A percentile compares a stretch with the other conserved stretches of the same genome.
Conservation (phyloP, 2,797 vertebrate genomes). For the Lutjanus argentimaculatus region DNA sequence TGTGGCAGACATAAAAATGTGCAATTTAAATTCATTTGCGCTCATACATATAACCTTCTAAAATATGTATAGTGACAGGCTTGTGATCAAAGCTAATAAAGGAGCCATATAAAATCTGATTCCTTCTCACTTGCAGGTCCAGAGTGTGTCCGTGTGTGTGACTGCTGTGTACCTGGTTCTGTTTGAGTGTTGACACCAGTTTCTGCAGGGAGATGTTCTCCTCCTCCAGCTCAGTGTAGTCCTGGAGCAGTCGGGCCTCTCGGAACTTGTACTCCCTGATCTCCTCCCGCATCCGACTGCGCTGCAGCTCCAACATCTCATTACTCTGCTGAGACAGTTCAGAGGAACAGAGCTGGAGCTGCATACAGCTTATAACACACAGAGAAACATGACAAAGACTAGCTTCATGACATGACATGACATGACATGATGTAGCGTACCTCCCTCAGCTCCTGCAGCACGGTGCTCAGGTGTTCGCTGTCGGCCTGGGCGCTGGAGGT, state of each 20-base stretch:
- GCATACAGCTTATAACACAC: neutral
- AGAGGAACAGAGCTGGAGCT: slow-evolving; percentile 11
- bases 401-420: too few species aligned
- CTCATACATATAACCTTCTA: too few species aligned
- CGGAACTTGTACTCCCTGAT: slow-evolving; percentile 94
- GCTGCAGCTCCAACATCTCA: slow-evolving; percentile 94
- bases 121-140: neutral
- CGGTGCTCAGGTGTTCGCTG: slow-evolving; percentile 89
- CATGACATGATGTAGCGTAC: slow-evolving; percentile 44
- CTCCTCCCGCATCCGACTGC: slow-evolving; percentile 93
- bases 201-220: slow-evolving; percentile 98
- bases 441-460: slow-evolving; percentile 94
- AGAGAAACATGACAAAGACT: neutral
- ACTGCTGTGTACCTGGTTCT: slow-evolving; percentile 91
- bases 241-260: slow-evolving; percentile 93
- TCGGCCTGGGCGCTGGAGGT: slow-evolving; percentile 89
- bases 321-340: slow-evolving; percentile 87
- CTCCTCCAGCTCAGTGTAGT: slow-evolving; percentile 97
- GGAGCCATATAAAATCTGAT: neutral
- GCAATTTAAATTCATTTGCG: neutral
- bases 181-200: slow-evolving; percentile 93
- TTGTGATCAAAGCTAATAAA: neutral
- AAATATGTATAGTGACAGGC: neutral
- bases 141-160: neutral
- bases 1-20: neutral